A percentile compares a stretch with the other conserved stretches of the same genome.
phyloP scores from a whole-genome alignment of 2,113 vertebrate species.

The Taurulus bubalis region DNA sequence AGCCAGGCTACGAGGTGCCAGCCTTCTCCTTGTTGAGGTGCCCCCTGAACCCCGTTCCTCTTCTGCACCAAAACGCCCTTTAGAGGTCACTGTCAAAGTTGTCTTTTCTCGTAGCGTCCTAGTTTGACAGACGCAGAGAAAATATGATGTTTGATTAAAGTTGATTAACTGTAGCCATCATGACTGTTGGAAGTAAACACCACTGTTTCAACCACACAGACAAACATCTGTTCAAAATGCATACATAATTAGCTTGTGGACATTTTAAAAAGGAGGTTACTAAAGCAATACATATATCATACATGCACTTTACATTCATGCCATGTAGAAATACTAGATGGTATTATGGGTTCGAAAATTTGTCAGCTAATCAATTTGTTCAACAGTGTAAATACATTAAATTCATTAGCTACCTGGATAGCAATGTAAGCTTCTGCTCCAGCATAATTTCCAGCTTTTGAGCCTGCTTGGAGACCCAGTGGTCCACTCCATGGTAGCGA shows the following conservation, averaged over 20 bases:
- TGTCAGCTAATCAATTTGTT: neutral
- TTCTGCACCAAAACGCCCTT: constrained; percentile 89
- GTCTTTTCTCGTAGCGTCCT: constrained; percentile 95
- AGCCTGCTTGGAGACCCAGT: constrained; percentile 97
- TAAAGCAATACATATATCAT: neutral
- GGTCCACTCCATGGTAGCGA: constrained; percentile 92
- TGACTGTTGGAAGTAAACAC: constrained; percentile 11
- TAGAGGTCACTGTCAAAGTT: constrained; percentile 90
- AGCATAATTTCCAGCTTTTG: constrained; percentile 97
- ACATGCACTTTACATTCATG: neutral
- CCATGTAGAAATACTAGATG: neutral
- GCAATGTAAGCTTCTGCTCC: constrained; percentile 94
- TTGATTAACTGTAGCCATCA: neutral
- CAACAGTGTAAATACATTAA: constrained; percentile 23
- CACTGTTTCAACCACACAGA: neutral
- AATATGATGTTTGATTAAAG: neutral
- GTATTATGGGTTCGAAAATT: neutral
- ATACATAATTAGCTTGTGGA: neutral
- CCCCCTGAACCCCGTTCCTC: constrained; percentile 87
- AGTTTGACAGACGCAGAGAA: constrained; percentile 51
- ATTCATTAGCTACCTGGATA: constrained; percentile 91
- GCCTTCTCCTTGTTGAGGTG: constrained; percentile 90
- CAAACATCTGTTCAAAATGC: neutral
- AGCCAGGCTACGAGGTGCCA: constrained; percentile 87
- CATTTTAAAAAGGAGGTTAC: neutral